Percentiles rank a stretch among this genome's conserved stretches.
Conservation (phyloP, 2,797 vertebrate species). For the Agapornis canus region DNA sequence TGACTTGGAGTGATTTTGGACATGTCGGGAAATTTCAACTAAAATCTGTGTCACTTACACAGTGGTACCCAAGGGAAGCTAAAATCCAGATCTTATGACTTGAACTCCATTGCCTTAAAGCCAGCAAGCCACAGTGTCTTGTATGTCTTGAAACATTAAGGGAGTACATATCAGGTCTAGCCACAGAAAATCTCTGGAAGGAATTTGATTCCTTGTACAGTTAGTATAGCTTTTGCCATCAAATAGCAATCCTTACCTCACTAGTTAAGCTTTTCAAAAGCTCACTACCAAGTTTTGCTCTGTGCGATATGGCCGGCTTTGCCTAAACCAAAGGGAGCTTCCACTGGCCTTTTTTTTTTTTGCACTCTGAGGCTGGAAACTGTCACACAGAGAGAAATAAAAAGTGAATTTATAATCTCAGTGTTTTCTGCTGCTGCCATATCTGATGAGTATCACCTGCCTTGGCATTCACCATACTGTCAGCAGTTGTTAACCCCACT, state of each 20-base stretch:
- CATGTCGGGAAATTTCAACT: neutral
- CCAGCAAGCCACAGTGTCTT: neutral
- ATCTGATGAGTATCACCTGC: conserved; percentile 47
- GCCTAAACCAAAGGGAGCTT: neutral
- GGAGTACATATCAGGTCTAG: neutral
- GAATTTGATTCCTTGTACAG: neutral
- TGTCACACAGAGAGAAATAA: neutral
- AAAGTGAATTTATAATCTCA: neutral
- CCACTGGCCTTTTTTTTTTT: neutral
- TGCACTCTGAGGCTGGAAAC: neutral
- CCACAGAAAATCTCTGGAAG: neutral
- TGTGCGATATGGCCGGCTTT: neutral
- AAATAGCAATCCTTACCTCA: neutral
- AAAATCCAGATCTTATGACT: neutral
- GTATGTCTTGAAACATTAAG: neutral
- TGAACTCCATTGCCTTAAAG: neutral
- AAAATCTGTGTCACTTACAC: neutral
- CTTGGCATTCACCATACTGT: conserved; percentile 8
- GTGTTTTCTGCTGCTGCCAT: conserved; percentile 35
- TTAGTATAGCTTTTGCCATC: neutral
- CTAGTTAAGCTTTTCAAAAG: neutral
- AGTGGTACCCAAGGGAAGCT: neutral
- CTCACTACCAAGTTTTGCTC: neutral
- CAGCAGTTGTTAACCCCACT: conserved; percentile 36
- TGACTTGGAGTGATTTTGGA: neutral